Evolutionary conservation across 2,888 invertebrate genomes (phyloP), one percentile per base, ranked within the genome.

Genomic region (Lasioglossum marginatum): DNA sequence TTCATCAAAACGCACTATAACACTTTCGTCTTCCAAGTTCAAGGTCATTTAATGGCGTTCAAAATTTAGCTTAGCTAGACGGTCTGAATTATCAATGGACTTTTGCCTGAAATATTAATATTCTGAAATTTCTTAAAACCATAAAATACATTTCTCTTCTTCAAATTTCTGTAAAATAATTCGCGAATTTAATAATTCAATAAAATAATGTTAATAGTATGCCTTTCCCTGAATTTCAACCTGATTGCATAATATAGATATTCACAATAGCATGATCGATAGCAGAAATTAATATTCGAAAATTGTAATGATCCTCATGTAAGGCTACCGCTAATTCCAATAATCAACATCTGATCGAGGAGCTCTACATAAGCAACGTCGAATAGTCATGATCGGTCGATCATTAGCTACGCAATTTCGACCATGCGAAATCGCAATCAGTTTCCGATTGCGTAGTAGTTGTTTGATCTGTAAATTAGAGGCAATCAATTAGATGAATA

Each of bases 401-500:
- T 68, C 37, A 70, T 70, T 40, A 70, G 40, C 40, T 23, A 12
- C 23, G 31, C 27, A 48, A 72, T 45, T 72, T 31, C n/a, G 31
- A 45, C 45, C 45, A 48, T 45, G 45, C 19, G 4, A 72, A 48
- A 72, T 72, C 45, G 72, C 48, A 72, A 72, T 72, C 48, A 72
- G 45, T 48, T 16, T 72, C 27, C 27, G 23, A 48, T 34, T 48
- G 48, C 45, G 72, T 31, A 43, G n/a, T 57, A 71, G 16, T 16
- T 71, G 43, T 27, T 71, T 43, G 71, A 71, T 71, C 27, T 27
- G 71, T 12, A 68, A 37, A 68, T 68, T 68, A 23, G 23, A 68
- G 23, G 68, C 37, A 23, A 23, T 12, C 37, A 23, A 10, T 68
- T 37, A 37, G 37, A 34, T 4, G 23, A 37, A 10, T 37, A 68